Percentiles rank a stretch among this genome's conserved stretches.
These are phyloP conservation scores for Willisornis vidua DNA, from an alignment of 2,113 vertebrate species.

Conservation along the genomic window DNA sequence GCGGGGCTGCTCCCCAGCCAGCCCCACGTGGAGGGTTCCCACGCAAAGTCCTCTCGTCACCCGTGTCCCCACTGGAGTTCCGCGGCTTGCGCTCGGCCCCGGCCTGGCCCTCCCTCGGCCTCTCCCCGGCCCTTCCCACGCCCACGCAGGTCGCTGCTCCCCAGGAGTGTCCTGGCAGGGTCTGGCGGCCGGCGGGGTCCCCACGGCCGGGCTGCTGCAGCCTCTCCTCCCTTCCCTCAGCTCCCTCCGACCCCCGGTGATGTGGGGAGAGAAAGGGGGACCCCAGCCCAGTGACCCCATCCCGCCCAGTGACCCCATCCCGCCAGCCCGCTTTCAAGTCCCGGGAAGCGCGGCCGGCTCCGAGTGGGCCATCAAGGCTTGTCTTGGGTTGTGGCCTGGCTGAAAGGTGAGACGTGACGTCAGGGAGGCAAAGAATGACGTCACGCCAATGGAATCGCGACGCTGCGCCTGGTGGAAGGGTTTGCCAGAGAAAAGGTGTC, in stretches of 20 bases:
- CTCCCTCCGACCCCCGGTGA: neutral
- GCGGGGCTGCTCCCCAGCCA: neutral
- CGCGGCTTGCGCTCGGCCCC: neutral
- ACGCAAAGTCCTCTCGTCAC: rapidly evolving
- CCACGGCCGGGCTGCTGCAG: neutral
- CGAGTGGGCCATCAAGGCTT: neutral
- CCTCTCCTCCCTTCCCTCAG: neutral
- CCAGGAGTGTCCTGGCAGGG: no score
- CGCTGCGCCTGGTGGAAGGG: neutral
- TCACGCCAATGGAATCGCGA: neutral
- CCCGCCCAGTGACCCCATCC: rapidly evolving
- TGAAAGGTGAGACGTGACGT: neutral
- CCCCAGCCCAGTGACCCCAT: neutral
- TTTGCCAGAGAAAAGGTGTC: rapidly evolving
- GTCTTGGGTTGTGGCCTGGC: neutral
- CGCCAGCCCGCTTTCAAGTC: no score
- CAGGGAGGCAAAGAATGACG: neutral
- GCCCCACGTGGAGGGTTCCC: neutral
- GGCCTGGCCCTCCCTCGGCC: neutral
- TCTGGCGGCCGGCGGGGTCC: neutral
- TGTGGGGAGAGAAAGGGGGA: rapidly evolving
- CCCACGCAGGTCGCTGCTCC: neutral
- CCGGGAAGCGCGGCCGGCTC: neutral
- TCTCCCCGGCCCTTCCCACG: neutral
- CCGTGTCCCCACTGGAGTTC: neutral